These are phyloP conservation scores for cattle (Bos taurus) DNA, from an alignment of 2,113 vertebrate species.

Conservation along the genomic window ARS-UCD2.0 NC_037338.1:38961001-38961500, in stretches of 20 bases:
- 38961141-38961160: background rate
- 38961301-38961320: background rate
- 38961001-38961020: background rate
- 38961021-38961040: background rate
- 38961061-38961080: background rate
- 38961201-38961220: background rate
- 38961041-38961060: background rate
- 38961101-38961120: background rate
- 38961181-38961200: background rate
- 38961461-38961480: background rate
- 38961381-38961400: background rate
- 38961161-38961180: background rate
- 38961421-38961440: background rate
- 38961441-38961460: background rate
- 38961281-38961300: background rate
- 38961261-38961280: background rate
- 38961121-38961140: background rate
- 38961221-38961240: background rate
- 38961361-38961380: background rate
- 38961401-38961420: background rate
- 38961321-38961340: background rate
- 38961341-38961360: background rate
- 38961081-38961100: background rate
- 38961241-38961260: background rate
- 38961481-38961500: background rate